Evolutionary conservation across 2,888 invertebrate genomes (phyloP).

Genomic region (Melinaea marsaeus): DNA sequence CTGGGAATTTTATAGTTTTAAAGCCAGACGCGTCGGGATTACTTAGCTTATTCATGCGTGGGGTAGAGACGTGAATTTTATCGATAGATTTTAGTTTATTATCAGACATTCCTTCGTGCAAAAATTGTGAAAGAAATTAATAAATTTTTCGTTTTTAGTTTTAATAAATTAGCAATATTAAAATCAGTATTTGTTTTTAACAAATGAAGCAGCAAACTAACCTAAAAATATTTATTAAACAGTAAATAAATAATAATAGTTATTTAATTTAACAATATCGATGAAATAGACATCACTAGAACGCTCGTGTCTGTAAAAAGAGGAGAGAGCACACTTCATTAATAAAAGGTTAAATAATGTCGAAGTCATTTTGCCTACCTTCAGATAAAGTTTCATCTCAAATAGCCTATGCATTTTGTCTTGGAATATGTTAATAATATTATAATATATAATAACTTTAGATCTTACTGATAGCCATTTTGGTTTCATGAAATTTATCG

Average conservation of each 20-base stretch:
- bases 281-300: slow-evolving; percentile 43
- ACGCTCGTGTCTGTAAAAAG: slow-evolving; percentile 66
- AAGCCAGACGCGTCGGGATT: slow-evolving; percentile 50
- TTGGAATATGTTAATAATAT: background rate
- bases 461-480: too few species aligned
- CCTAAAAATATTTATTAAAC: too few species aligned
- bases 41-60: slow-evolving; percentile 61
- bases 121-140: too few species aligned
- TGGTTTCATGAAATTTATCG: too few species aligned
- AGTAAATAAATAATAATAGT: too few species aligned
- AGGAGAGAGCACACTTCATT: slow-evolving; percentile 67
- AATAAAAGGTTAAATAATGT: slow-evolving; percentile 68
- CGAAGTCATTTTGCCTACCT: slow-evolving; percentile 53
- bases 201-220: too few species aligned
- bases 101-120: too few species aligned
- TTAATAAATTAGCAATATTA: too few species aligned
- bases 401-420: slow-evolving; percentile 11
- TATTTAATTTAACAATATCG: slow-evolving; percentile 8
- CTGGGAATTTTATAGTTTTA: slow-evolving; percentile 58
- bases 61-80: slow-evolving; percentile 28
- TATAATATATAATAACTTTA: too few species aligned
- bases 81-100: slow-evolving; percentile 25
- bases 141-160: too few species aligned
- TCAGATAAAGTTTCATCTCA: slow-evolving; percentile 39
- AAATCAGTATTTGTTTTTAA: too few species aligned